Evolutionary conservation across 2,113 vertebrate genomes (phyloP).

Genomic region (Bathybates hornii): DNA sequence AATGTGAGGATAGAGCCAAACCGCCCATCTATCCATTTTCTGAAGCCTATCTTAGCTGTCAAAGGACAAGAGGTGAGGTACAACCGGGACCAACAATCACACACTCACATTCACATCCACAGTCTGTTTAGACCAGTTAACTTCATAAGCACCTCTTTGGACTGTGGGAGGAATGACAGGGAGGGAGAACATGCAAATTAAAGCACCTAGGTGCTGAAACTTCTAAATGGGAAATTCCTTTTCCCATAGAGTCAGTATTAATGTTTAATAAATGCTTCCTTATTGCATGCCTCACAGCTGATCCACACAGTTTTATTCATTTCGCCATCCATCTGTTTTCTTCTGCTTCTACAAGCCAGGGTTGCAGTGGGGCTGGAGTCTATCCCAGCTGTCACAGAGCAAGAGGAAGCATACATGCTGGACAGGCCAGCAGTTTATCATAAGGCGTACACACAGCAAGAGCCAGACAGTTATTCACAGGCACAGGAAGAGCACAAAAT

Average conservation of each 20-base stretch:
- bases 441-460: background rate
- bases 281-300: background rate
- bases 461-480: background rate
- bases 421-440: background rate
- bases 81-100: background rate
- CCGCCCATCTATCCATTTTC: rapidly evolving
- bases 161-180: background rate
- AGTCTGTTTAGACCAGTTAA: background rate
- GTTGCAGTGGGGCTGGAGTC: background rate
- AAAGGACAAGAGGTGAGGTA: background rate
- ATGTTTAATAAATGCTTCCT: background rate
- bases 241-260: background rate
- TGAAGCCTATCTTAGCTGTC: background rate
- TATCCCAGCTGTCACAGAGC: background rate
- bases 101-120: background rate
- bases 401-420: background rate
- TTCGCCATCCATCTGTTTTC: background rate
- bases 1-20: background rate
- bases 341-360: background rate
- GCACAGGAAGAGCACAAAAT: background rate
- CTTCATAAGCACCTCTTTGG: background rate
- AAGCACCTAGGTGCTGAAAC: background rate
- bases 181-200: background rate
- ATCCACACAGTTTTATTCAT: background rate
- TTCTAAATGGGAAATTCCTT: background rate